Conservation (phyloP, 2,113 vertebrate genomes). For the Chrysochloris asiatica region DNA sequence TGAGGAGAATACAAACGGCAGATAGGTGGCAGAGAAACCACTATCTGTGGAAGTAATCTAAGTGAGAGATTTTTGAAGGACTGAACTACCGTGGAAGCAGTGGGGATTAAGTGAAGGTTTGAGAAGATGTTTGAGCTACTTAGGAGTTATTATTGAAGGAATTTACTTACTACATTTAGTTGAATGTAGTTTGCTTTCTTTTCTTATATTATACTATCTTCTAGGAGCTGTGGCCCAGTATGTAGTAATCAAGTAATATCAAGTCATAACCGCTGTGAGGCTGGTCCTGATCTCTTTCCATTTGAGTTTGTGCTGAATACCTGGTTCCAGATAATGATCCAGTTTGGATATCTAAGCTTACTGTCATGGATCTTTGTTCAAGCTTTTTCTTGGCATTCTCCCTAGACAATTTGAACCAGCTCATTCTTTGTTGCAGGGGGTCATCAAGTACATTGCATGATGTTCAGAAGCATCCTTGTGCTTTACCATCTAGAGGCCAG, state of each 20-base stretch:
- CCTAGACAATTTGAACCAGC: background rate
- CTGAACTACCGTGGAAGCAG: no score
- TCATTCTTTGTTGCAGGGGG: background rate
- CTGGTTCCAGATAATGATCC: background rate
- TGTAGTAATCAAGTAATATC: background rate
- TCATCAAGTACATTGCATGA: background rate
- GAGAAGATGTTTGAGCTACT: no score
- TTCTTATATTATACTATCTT: background rate
- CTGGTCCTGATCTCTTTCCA: background rate
- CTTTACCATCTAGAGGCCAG: background rate
- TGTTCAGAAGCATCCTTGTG: no score
- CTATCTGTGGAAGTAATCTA: no score
- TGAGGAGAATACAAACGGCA: no score
- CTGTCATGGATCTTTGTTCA: background rate
- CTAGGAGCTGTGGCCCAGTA: background rate
- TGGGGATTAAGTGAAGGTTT: no score
- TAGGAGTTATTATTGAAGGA: no score
- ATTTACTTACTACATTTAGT: no score
- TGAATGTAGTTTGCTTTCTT: background rate
- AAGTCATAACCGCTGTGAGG: background rate
- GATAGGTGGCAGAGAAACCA: no score
- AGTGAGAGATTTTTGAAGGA: no score
- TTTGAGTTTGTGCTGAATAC: background rate
- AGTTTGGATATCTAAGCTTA: background rate
- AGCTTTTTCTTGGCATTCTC: background rate